Evolutionary conservation across 2,797 vertebrate species (phyloP), one percentile per base, ranked within the genome.

Genomic region (Sebastes aleutianus): DNA sequence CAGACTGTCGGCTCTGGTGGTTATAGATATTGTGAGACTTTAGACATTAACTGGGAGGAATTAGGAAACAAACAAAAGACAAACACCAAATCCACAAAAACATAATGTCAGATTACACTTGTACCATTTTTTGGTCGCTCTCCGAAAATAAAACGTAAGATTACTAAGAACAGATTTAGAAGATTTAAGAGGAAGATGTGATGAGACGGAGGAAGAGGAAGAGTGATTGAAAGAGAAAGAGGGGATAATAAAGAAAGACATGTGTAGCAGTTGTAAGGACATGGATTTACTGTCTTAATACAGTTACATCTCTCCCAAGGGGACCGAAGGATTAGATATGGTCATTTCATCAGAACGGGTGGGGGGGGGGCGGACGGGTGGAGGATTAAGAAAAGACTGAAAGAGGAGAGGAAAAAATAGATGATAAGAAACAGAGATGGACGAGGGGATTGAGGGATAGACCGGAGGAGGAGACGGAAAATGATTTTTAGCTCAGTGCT

Each of bases 221-320:
- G 75, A 78, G 83, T 68, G 87, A 90, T 80, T 57, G 82, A 88
- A 70, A 86, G 88, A 82, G 85, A 89, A 76, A 87, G 85, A 83
- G 70, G 72, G 88, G 92, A 93, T 93, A 88, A 94, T 91, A 90
- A 91, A 92, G 92, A 93, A 92, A 94, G 92, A 94, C 94, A 94
- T 94, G 88, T 93, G 92, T 92, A 91, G 92, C 85, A 56, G 83
- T 91, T 92, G 90, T 92, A 92, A 94, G 89, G 88, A 94, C 90
- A 79, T 87, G 92, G 93, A 93, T 95, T 94, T 94, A 84, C 87
- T 89, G 91, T 95, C 93, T 93, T 94, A 93, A 94, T 92, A 91
- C 91, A 92, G 90, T 93, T 91, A 92, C 85, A 85, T 85, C 87
- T 86, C 86, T 92, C 93, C 93, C 92, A 87, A 86, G 89, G 70